phyloP scores from a whole-genome alignment of 2,797 vertebrate species.

The Myotis myotis region DNA sequence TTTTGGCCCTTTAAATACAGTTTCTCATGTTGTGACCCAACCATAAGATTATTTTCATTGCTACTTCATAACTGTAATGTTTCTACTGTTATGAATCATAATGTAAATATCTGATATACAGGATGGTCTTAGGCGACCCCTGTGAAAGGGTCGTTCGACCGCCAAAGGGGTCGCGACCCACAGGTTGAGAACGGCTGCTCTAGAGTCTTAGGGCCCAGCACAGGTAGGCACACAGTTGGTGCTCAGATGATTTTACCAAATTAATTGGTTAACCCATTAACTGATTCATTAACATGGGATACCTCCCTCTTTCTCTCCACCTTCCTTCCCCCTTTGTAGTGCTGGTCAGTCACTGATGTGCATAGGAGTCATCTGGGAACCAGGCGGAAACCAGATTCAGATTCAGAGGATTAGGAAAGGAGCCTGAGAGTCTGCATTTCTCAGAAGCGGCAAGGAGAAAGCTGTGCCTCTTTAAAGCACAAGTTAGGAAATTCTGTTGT shows the following conservation, averaged over 20 bases:
- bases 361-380: background rate
- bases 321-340: background rate
- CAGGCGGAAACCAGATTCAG: background rate
- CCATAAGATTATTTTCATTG: no score
- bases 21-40: no score
- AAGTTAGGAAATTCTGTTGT: background rate
- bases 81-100: no score
- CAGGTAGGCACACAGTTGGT: background rate
- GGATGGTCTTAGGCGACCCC: no score
- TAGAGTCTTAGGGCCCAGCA: background rate
- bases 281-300: background rate
- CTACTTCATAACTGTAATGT: no score
- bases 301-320: background rate
- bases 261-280: background rate
- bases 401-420: background rate
- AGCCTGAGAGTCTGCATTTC: background rate
- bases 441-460: background rate
- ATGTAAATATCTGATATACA: no score
- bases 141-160: no score
- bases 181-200: no score
- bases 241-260: background rate
- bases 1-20: no score
- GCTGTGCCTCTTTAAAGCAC: background rate
- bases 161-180: no score
- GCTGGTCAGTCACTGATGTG: background rate